These are phyloP conservation scores for Hyposmocoma kahamanoa DNA, from an alignment of 1,140 invertebrate genomes.

Conservation along the genomic window DNA sequence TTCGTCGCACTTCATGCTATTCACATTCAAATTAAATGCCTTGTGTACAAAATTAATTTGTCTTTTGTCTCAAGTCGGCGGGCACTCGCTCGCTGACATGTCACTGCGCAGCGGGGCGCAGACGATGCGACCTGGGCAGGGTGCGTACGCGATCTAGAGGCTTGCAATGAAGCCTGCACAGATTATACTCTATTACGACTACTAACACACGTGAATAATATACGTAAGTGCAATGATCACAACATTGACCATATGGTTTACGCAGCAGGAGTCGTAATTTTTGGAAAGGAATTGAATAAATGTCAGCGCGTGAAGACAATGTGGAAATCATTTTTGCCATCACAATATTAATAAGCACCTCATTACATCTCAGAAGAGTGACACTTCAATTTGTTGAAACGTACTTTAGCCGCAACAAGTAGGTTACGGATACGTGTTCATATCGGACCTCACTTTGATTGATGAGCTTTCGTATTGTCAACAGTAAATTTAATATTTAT, in stretches of 20 bases:
- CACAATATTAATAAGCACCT: constrained; percentile 28
- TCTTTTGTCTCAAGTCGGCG: constrained; percentile 66
- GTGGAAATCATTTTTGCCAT: not conserved
- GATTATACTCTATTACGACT: too few species aligned
- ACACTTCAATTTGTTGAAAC: constrained; percentile 52
- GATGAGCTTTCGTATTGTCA: constrained; percentile 43
- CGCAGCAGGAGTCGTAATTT: too few species aligned
- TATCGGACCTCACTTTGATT: constrained; percentile 39
- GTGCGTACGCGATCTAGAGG: too few species aligned
- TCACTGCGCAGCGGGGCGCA: constrained; percentile 51
- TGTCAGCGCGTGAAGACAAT: not conserved
- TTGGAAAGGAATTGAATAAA: constrained; percentile 8
- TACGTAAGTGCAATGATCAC: too few species aligned
- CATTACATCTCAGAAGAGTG: constrained; percentile 40
- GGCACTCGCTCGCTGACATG: constrained; percentile 40
- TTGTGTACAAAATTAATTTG: constrained; percentile 73
- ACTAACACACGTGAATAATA: too few species aligned
- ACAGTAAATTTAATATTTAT: constrained; percentile 47
- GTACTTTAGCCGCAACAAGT: constrained; percentile 24
- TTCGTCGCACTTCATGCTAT: constrained; percentile 73
- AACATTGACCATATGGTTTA: too few species aligned
- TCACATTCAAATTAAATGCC: constrained; percentile 73
- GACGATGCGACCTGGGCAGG: too few species aligned
- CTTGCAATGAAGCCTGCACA: too few species aligned
- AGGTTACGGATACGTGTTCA: constrained; percentile 29